Base-by-base conservation (phyloP, 53 echinoderm and acorn worm species). In the Henricia sp. region DNA sequence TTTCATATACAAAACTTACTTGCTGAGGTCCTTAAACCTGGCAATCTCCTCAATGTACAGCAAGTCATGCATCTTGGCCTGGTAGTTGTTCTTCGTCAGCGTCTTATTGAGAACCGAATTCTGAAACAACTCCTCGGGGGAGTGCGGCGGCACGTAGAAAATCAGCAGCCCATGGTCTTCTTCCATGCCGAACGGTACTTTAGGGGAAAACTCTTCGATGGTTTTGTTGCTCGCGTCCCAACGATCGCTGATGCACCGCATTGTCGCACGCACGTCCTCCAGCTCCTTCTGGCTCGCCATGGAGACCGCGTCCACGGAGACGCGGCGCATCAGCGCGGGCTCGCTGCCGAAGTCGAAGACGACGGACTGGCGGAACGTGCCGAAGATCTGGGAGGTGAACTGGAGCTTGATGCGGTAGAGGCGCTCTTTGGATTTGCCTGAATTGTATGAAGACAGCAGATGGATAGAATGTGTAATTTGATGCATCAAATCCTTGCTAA, bases 381-480 rank as follows among this genome's bases (percentile, higher is more conserved):
- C 99, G 54, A 95, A 99, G 77, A 99, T 99, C 91, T 99, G 92
- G 23, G 99, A 99, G 70, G 99, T 99, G 52, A 95, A 99, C 50
- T 92, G 90, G 24, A 99, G 84, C 83, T 99, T 99, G 82, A 99
- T 73, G 21, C 99, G 90, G 85, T 99, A 99, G 74, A 93, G 71
- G 58, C 91, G 90, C 77, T 99, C 99, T 56, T 92, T 94, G 64
- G 90, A 74, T 68, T 91, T 89, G 63, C 82, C 70, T 70, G 85
- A 41, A 29, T 1, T 50, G 33, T 20, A 33, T 29, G 25, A 0
- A 66, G 17, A 23, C 44, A 6, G 33, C 0, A 34, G 1, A 60
- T 3, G 24, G 62, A 28, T 10, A 17, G 3, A 0, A 60, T 32
- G 6, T 29, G 1, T 11, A 44, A 44, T 9, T 13, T 9, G 6